These are phyloP conservation scores for Phylloscopus collybita DNA, from an alignment of 2,797 vertebrate species.

Conservation along the genomic window DNA sequence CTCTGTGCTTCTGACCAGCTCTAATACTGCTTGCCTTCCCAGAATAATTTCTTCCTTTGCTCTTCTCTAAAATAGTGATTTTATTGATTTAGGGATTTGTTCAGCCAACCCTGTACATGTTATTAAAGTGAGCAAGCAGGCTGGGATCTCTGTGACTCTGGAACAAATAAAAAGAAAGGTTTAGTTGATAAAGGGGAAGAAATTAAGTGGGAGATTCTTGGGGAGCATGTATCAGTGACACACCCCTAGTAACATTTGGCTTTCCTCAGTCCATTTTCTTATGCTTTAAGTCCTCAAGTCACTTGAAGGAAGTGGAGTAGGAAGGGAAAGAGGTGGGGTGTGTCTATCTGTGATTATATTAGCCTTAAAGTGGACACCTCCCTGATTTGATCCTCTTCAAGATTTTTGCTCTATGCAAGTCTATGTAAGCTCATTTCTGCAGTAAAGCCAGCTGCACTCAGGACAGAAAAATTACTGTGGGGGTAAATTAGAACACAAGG, in stretches of 20 bases:
- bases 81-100: background rate
- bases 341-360: background rate
- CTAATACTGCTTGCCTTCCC: background rate
- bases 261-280: background rate
- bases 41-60: background rate
- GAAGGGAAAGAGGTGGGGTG: background rate
- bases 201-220: background rate
- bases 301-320: background rate
- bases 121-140: background rate
- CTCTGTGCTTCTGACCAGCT: background rate
- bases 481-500: background rate
- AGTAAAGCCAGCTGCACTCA: background rate
- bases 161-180: background rate
- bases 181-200: background rate
- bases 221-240: background rate
- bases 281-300: background rate
- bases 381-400: background rate
- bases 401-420: background rate
- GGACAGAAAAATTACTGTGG: background rate
- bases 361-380: background rate
- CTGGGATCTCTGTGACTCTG: background rate
- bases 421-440: background rate
- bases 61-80: background rate
- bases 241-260: background rate
- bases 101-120: background rate